Percentiles rank a stretch among this genome's conserved stretches.
phyloP scores from a whole-genome alignment of 2,888 invertebrate species.

The Sinotaia quadrata region DNA sequence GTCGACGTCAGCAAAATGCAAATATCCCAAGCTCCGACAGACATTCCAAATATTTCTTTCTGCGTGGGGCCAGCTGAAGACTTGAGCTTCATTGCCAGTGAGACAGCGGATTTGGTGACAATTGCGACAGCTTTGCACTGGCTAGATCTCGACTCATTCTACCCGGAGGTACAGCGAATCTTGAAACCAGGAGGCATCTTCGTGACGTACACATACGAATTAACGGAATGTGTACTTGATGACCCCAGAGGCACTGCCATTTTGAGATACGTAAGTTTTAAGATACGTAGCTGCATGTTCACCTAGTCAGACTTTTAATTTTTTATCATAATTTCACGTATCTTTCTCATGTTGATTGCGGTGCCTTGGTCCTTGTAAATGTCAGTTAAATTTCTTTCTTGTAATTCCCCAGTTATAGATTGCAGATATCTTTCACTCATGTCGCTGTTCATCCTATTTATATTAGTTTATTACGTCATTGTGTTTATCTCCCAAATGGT shows the following conservation, averaged over 20 bases:
- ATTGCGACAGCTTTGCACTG: constrained; percentile 73
- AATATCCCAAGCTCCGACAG: constrained; percentile 67
- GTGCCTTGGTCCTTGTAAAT: no score
- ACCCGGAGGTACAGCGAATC: constrained; percentile 71
- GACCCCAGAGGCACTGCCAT: constrained; percentile 2
- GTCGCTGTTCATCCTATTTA: no score
- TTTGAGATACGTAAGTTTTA: neutral
- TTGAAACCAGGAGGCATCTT: constrained; percentile 48
- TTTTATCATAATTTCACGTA: no score
- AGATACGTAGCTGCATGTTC: no score
- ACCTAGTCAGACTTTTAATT: no score
- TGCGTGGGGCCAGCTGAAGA: constrained; percentile 70
- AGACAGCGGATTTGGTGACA: constrained; percentile 69
- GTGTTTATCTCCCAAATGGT: no score
- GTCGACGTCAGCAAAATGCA: constrained; percentile 73
- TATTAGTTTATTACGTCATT: no score
- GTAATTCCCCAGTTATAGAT: no score
- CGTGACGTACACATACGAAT: neutral
- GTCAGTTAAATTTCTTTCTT: no score
- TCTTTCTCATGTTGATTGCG: no score
- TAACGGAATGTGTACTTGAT: neutral
- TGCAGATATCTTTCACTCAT: no score
- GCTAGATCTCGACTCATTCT: constrained; percentile 72
- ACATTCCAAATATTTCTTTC: constrained; percentile 52
- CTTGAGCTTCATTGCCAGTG: constrained; percentile 56